phyloP scores from a whole-genome alignment of 1,140 invertebrate species.

The Drosophila ironensis region DNA sequence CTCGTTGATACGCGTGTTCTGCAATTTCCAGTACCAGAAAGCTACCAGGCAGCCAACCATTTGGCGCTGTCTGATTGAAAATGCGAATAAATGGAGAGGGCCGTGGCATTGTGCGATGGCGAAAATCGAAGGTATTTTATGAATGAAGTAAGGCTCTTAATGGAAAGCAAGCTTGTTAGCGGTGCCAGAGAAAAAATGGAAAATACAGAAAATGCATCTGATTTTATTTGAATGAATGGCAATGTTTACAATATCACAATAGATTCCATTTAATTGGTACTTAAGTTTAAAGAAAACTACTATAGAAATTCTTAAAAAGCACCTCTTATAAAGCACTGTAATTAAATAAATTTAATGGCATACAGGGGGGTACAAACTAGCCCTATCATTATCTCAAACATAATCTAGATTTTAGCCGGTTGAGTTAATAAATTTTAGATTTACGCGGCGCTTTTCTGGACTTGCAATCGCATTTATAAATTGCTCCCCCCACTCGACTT shows the following conservation, averaged over 20 bases:
- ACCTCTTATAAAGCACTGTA: no score
- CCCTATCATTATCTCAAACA: slow-evolving; percentile 11
- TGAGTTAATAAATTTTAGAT: slow-evolving; percentile 47
- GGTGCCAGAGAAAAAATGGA: no score
- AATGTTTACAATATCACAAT: no score
- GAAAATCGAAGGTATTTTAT: slow-evolving; percentile 1
- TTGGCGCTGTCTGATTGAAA: slow-evolving; percentile 21
- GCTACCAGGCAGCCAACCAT: no score
- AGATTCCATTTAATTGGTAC: neutral
- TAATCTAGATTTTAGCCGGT: slow-evolving; percentile 16
- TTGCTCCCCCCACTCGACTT: slow-evolving; percentile 8
- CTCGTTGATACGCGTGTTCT: slow-evolving; percentile 63
- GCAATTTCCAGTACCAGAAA: slow-evolving; percentile 35
- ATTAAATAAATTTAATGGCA: no score
- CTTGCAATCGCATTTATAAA: slow-evolving; percentile 9
- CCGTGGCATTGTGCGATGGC: neutral
- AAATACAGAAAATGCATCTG: no score
- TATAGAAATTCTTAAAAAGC: slow-evolving; percentile 6
- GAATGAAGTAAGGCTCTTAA: neutral
- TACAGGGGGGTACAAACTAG: neutral
- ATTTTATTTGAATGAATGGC: no score
- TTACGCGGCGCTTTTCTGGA: no score
- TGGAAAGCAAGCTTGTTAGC: neutral
- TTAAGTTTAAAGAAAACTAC: slow-evolving; percentile 8
- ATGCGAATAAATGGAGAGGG: neutral